Conservation (phyloP, 1,140 invertebrate genomes). For the Yoshiicerus persimilis region DNA sequence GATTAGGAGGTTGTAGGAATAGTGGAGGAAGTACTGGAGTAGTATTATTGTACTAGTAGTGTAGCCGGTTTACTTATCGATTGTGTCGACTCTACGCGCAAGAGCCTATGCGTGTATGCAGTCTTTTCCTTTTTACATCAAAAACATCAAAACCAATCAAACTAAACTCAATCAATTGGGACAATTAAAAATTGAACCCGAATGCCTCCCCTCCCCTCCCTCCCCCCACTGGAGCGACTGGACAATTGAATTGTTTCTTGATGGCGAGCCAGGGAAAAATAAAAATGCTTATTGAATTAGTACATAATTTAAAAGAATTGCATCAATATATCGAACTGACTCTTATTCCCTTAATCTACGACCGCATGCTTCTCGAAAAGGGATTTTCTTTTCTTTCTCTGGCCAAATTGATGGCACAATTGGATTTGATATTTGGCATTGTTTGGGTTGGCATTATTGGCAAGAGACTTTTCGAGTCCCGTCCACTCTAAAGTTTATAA, state of each 20-base stretch:
- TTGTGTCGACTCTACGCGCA: background rate
- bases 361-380: background rate
- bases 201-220: background rate
- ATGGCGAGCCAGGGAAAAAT: background rate
- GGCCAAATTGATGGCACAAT: background rate
- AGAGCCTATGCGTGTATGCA: background rate
- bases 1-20: background rate
- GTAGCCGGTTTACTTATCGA: conserved; percentile 16
- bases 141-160: background rate
- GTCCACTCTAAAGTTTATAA: too few species aligned
- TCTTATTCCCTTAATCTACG: background rate
- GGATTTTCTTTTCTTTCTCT: background rate
- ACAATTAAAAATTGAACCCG: background rate
- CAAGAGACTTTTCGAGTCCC: too few species aligned
- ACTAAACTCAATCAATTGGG: background rate
- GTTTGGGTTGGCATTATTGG: background rate
- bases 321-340: too few species aligned
- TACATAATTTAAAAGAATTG: background rate
- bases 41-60: background rate
- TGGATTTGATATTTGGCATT: background rate
- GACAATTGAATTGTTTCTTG: background rate
- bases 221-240: background rate
- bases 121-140: background rate
- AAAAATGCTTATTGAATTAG: background rate
- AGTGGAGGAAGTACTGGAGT: background rate